Base-by-base conservation (phyloP, 1,140 invertebrate genomes). In the Zaprionus camerounensis region DNA sequence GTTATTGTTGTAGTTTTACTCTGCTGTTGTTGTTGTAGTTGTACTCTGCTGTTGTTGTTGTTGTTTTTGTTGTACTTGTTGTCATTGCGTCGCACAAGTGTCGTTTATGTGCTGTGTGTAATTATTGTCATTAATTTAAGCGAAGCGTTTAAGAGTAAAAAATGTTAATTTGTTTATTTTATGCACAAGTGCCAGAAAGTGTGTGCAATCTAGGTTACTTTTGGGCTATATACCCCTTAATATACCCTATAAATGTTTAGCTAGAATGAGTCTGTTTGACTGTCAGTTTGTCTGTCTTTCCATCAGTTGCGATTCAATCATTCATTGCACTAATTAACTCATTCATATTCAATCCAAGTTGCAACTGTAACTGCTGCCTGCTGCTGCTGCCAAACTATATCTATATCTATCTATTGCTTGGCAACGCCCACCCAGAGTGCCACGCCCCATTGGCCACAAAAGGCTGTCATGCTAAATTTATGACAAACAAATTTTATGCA, bases 81-180 rank as follows among this genome's bases (percentile, higher is more conserved):
- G 46, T 11, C 44, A 11, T n/a, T 66, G 53, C 17, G 22, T 53
- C 61, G 65, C 20, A 49, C 53, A 63, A 76, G 66, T 82, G 71
- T 70, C 80, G 66, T 70, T 83, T 73, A 67, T 80, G 56, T 26
- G 66, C 55, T 55, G 44, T 70, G 44, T 70, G 63, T 64, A 71
- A 86, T 82, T 80, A 80, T 71, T 87, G 66, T 64, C 69, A 82
- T 80, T 80, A 80, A 87, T 87, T 87, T 51, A 51, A 51, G 20
- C 20, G 46, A 87, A 87, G 82, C 58, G 67, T 44, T 73, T 68
- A 51, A 51, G 11, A 69, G 66, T 34, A 20, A 36, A 34, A 20
- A 74, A 69, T 55, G 20, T 24, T 51, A 51, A 51, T 51, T 51
- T 51, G 46, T 51, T 51, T 51, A 51, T 24, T 51, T 22, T 11